Evolutionary conservation across 2,797 vertebrate genomes (phyloP).

Genomic region (Galagoides demidoff): DNA sequence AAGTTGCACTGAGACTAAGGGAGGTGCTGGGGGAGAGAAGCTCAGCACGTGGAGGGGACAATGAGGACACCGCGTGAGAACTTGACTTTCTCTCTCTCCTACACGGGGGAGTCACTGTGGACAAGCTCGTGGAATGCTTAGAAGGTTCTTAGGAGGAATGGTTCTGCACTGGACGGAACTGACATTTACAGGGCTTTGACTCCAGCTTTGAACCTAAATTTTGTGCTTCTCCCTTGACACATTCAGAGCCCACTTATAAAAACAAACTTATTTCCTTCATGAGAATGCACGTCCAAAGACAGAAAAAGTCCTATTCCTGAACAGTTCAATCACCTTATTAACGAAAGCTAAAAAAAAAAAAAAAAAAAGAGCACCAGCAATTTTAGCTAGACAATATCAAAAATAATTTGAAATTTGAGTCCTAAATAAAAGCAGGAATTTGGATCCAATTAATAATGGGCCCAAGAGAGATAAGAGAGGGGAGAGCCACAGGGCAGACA

Average conservation of each 20-base stretch:
- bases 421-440: background rate
- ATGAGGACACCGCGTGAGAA: background rate
- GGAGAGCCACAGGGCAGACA: rapidly evolving
- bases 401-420: background rate
- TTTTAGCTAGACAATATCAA: background rate
- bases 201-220: background rate
- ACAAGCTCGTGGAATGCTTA: background rate
- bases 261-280: background rate
- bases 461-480: background rate
- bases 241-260: background rate
- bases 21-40: rapidly evolving
- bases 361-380: background rate
- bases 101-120: background rate
- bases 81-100: background rate
- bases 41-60: background rate
- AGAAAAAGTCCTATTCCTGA: background rate
- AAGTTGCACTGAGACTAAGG: rapidly evolving
- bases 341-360: background rate
- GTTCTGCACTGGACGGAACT: background rate
- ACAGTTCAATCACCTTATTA: background rate
- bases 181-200: background rate
- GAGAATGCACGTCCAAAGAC: background rate
- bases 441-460: background rate
- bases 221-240: background rate
- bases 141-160: background rate